Conservation (phyloP, 2,113 vertebrate genomes). For the Monopterus albus region DNA sequence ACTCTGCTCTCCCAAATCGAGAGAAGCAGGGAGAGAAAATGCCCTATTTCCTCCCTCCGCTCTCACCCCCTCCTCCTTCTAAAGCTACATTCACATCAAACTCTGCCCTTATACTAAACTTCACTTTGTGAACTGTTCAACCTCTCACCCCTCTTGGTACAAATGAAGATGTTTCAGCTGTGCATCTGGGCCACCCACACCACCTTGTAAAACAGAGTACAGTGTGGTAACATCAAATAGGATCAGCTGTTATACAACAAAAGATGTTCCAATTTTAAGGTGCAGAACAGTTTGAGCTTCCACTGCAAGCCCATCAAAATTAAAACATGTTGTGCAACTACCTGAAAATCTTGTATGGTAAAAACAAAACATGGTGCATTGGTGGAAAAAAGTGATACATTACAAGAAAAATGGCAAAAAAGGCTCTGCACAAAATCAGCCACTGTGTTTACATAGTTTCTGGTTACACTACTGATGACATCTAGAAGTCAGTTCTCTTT, state of each 20-base stretch:
- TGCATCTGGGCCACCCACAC: constrained; percentile 18
- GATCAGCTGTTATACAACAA: constrained; percentile 41
- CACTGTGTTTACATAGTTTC: too few relatives aligned
- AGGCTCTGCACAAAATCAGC: too few relatives aligned
- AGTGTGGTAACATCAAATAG: constrained; percentile 34
- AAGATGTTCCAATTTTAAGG: constrained; percentile 1
- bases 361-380: too few relatives aligned
- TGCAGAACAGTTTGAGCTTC: constrained; percentile 8
- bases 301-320: neutral
- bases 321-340: neutral
- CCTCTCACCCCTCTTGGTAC: neutral
- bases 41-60: constrained; percentile 23
- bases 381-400: too few relatives aligned
- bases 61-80: constrained; percentile 3
- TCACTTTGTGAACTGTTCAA: neutral
- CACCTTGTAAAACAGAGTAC: constrained; percentile 31
- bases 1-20: neutral
- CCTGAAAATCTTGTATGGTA: neutral
- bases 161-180: constrained; percentile 13
- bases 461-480: too few relatives aligned
- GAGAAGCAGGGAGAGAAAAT: neutral
- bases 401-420: too few relatives aligned
- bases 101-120: neutral
- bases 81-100: neutral
- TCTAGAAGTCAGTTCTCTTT: too few relatives aligned